phyloP scores from a whole-genome alignment of 2,888 invertebrate species.

The Volucella inflata region DNA sequence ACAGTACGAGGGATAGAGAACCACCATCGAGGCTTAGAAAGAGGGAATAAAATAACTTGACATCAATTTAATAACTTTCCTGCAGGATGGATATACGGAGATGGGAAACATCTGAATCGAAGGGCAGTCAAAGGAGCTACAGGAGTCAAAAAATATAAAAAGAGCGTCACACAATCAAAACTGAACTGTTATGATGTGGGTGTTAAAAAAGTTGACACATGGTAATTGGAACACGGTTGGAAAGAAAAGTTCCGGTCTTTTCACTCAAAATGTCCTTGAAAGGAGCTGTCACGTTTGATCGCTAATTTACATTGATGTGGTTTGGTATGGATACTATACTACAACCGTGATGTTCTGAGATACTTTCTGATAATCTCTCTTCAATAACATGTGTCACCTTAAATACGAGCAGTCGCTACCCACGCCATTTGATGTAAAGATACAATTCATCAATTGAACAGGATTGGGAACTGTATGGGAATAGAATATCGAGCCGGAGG shows the following conservation, averaged over 20 bases:
- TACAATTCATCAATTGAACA: conserved; percentile 8
- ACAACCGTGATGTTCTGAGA: too few relatives aligned
- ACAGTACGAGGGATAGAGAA: not conserved
- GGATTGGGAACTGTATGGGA: too few relatives aligned
- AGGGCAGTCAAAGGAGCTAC: conserved; percentile 31
- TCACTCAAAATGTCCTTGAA: not conserved
- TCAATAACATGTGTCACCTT: conserved; percentile 25
- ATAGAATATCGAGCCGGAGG: too few relatives aligned
- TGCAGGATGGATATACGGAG: conserved; percentile 31
- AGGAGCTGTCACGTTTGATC: not conserved
- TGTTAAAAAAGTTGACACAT: conserved; percentile 50
- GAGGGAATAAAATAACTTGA: conserved; percentile 67
- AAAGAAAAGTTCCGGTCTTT: not conserved
- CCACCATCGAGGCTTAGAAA: conserved; percentile 12
- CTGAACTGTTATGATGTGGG: conserved; percentile 26
- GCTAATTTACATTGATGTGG: conserved; percentile 54
- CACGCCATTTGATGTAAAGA: conserved; percentile 34
- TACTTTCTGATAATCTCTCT: not conserved
- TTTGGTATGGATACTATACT: not conserved
- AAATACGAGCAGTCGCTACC: conserved; percentile 3
- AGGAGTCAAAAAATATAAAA: not conserved
- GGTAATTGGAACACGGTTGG: not conserved
- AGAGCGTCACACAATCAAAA: conserved; percentile 28
- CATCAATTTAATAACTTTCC: conserved; percentile 70
- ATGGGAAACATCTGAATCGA: conserved; percentile 23